Evolutionary conservation across 2,888 invertebrate genomes (phyloP).

Genomic region (Sesia apiformis): DNA sequence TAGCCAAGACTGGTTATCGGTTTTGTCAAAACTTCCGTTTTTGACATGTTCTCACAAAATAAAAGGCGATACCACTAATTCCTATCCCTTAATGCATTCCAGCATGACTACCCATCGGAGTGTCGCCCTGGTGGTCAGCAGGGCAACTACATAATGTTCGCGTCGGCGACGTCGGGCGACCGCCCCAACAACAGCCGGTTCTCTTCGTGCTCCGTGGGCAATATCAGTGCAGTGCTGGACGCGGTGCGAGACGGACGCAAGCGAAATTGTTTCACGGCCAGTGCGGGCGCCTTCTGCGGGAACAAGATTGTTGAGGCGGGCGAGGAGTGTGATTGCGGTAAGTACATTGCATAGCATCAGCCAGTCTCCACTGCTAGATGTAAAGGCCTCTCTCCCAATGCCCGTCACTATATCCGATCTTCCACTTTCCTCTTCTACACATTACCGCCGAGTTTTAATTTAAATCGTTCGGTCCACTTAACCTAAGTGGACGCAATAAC

Average conservation of each 20-base stretch:
- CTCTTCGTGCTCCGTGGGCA: conserved; percentile 94
- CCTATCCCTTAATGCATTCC: conserved; percentile 6
- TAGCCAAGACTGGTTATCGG: no score
- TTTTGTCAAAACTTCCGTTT: no score
- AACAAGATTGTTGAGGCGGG: conserved; percentile 98
- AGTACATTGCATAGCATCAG: conserved; percentile 4
- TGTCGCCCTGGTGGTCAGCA: conserved; percentile 92
- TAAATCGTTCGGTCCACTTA: no score
- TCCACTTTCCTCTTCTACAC: no score
- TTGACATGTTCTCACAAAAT: no score
- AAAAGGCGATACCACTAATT: no score
- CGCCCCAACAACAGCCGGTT: conserved; percentile 98
- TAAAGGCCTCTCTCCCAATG: no score
- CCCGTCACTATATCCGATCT: no score
- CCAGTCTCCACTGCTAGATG: no score
- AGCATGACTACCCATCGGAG: conserved; percentile 96
- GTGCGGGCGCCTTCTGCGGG: conserved; percentile 97
- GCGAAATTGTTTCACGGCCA: conserved; percentile 91
- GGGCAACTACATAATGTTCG: conserved; percentile 99
- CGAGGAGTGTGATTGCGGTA: conserved; percentile 97
- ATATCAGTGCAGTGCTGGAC: conserved; percentile 95
- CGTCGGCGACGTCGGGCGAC: conserved; percentile 98
- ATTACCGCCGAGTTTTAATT: no score
- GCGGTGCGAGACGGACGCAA: conserved; percentile 93
- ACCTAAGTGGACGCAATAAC: no score